phyloP scores from a whole-genome alignment of 2,113 vertebrate genomes.

The Hippocampus guttulatus region DNA sequence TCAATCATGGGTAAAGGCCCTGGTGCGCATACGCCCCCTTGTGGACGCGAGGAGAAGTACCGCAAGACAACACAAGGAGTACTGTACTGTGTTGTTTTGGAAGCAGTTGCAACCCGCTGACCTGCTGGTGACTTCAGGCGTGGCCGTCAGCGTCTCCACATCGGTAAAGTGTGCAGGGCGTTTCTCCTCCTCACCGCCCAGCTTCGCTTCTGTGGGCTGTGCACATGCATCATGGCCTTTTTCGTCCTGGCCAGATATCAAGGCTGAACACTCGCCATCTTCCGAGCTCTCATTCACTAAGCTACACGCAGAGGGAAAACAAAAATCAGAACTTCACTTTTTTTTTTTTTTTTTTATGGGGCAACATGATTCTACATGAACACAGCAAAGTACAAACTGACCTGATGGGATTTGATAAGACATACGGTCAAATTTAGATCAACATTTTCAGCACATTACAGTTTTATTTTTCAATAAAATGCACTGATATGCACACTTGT shows the following conservation, averaged over 20 bases:
- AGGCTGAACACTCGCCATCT: not conserved
- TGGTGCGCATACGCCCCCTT: slow-evolving; percentile 42
- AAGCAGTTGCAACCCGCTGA: slow-evolving; percentile 43
- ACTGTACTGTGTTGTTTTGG: slow-evolving; percentile 24
- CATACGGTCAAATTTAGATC: not conserved
- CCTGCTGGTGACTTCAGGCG: slow-evolving; percentile 37
- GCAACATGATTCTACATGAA: not conserved
- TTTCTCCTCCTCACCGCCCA: slow-evolving; percentile 12
- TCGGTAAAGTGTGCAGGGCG: slow-evolving; percentile 1
- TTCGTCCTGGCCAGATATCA: not conserved
- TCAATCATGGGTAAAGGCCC: not conserved
- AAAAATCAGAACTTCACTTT: not conserved
- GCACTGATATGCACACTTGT: too few species aligned
- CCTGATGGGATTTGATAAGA: not conserved
- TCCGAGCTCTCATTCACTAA: slow-evolving; percentile 17
- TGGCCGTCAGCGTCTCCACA: slow-evolving; percentile 25
- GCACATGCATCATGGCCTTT: slow-evolving; percentile 11
- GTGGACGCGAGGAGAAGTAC: slow-evolving; percentile 31
- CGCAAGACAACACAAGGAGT: not conserved
- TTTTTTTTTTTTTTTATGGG: not conserved
- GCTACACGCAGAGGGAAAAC: slow-evolving; percentile 10
- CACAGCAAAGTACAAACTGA: not conserved
- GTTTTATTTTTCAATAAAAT: too few species aligned
- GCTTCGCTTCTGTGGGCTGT: slow-evolving; percentile 16
- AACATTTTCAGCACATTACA: not conserved